Percentiles rank a stretch among this genome's conserved stretches.
Conservation (phyloP, 2,113 vertebrate genomes). For the Xiphophorus couchianus region DNA sequence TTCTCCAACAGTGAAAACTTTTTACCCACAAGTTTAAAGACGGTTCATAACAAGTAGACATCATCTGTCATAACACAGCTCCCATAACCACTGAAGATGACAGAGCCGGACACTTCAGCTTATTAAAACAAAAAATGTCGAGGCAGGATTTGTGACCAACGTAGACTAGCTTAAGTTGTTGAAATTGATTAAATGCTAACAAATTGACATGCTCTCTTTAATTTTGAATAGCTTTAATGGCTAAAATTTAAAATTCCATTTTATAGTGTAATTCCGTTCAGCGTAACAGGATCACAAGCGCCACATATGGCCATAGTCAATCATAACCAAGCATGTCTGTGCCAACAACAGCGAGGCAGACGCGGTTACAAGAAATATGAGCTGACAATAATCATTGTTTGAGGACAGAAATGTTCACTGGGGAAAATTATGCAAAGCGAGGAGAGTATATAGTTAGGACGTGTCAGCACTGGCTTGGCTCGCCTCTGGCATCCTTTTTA, state of each 20-base stretch:
- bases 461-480: conserved; percentile 53
- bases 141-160: too few species aligned
- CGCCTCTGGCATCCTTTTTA: conserved; percentile 37
- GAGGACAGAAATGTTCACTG: conserved; percentile 54
- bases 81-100: background rate
- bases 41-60: background rate
- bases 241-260: background rate
- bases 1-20: background rate
- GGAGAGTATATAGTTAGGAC: conserved; percentile 52
- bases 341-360: conserved; percentile 53
- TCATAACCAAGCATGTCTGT: conserved; percentile 59
- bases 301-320: conserved; percentile 73
- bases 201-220: background rate
- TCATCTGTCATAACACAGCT: too few species aligned
- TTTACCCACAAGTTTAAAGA: background rate
- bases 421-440: conserved; percentile 62
- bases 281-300: conserved; percentile 70
- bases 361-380: conserved; percentile 39
- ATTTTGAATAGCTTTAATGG: background rate
- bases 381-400: conserved; percentile 53
- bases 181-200: background rate
- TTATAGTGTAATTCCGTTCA: conserved; percentile 57
- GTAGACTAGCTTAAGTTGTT: background rate
- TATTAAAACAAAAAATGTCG: background rate
- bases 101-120: background rate